phyloP scores from a whole-genome alignment of 1,140 invertebrate species.

The Linepithema humile region DNA sequence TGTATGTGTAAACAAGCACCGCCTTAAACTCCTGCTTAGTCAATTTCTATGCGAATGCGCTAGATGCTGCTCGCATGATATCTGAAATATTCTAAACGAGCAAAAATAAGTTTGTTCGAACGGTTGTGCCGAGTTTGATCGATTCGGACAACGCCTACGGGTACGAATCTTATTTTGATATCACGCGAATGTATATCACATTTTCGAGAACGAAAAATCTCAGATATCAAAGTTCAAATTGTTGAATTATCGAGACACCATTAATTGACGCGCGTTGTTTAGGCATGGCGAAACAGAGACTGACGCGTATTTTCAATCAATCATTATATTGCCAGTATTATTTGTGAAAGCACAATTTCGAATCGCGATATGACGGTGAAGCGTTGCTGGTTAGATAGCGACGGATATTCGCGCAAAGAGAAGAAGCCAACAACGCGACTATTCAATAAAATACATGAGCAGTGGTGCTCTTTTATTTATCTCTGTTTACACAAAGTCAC shows the following conservation, averaged over 20 bases:
- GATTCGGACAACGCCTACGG: not conserved
- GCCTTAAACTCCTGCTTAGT: not conserved
- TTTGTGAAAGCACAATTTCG: not conserved
- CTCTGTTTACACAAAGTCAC: not conserved
- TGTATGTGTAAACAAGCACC: constrained; percentile 43
- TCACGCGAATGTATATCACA: not conserved
- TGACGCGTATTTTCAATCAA: not conserved
- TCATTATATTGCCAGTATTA: not conserved
- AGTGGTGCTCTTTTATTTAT: not conserved
- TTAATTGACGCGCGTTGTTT: too few species aligned
- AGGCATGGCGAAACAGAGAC: not conserved
- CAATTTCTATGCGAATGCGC: not conserved
- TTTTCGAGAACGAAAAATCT: not conserved
- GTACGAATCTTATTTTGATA: too few species aligned
- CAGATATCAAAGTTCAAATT: too few species aligned
- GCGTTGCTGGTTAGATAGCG: not conserved
- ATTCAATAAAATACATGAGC: not conserved
- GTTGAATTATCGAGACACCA: too few species aligned
- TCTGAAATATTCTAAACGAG: not conserved
- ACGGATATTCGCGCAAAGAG: not conserved
- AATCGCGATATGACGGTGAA: not conserved
- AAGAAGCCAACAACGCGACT: not conserved
- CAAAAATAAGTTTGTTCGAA: not conserved
- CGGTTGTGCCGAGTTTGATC: not conserved
- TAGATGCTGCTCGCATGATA: not conserved